These are phyloP conservation scores for Euleptes europaea DNA, from an alignment of 2,113 vertebrate genomes.

Conservation along the genomic window DNA sequence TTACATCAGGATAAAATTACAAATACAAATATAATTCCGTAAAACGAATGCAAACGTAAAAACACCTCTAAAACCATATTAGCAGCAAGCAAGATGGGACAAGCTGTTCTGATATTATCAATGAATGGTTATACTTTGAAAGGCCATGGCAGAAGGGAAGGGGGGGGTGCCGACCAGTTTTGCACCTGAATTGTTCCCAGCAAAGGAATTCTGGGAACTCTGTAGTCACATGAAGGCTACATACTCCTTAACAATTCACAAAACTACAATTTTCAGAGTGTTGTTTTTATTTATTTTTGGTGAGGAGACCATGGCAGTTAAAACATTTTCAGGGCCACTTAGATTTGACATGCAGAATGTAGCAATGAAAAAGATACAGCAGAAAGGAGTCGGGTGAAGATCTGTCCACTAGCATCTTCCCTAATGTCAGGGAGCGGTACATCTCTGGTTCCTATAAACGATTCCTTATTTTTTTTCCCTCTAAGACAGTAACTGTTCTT, in stretches of 20 bases:
- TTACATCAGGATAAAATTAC: too few species aligned
- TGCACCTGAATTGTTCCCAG: not conserved
- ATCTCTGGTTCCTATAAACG: not conserved
- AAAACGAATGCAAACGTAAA: too few species aligned
- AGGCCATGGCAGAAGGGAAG: not conserved
- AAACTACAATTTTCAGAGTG: not conserved
- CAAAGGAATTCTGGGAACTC: not conserved
- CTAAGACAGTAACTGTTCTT: rapidly evolving
- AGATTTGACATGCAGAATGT: too few species aligned
- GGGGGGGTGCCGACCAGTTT: not conserved
- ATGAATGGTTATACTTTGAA: not conserved
- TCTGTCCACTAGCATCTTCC: not conserved
- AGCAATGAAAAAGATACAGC: not conserved
- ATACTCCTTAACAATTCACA: not conserved
- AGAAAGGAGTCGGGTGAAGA: not conserved
- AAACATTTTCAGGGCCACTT: too few species aligned
- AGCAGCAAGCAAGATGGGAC: not conserved
- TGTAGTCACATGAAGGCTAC: not conserved
- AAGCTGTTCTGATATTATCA: not conserved
- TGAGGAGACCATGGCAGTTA: too few species aligned
- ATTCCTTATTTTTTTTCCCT: not conserved
- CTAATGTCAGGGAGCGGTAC: too few species aligned
- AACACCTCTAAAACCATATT: too few species aligned
- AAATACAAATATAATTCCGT: too few species aligned
- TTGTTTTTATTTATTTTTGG: not conserved